Evolutionary conservation across 2,888 invertebrate species (phyloP).

Genomic region (Amphimallon solstitiale): DNA sequence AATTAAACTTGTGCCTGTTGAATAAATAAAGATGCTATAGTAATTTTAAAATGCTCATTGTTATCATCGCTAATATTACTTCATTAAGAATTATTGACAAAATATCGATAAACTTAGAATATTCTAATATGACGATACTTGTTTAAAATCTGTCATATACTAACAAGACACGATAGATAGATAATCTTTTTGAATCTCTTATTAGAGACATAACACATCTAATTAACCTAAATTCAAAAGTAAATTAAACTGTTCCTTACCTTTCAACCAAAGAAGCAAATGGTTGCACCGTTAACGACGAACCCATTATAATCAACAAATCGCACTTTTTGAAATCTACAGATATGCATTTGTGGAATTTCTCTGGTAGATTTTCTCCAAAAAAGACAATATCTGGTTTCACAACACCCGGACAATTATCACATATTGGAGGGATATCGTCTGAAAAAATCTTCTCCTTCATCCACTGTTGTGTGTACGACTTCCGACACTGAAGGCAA

Average conservation of each 20-base stretch:
- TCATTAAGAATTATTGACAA: too few relatives aligned
- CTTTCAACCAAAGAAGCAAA: constrained; percentile 89
- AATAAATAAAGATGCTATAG: too few relatives aligned
- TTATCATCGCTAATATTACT: too few relatives aligned
- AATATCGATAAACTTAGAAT: too few relatives aligned
- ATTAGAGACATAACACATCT: too few relatives aligned
- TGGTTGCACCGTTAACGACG: constrained; percentile 93
- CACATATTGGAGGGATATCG: constrained; percentile 83
- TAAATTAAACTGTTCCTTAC: constrained; percentile 65
- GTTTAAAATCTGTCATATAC: too few relatives aligned
- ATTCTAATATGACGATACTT: too few relatives aligned
- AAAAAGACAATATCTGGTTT: constrained; percentile 98
- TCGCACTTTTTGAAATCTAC: constrained; percentile 88
- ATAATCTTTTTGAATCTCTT: too few relatives aligned
- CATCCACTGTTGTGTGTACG: constrained; percentile 85
- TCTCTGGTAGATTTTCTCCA: constrained; percentile 86
- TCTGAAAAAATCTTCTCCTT: constrained; percentile 82
- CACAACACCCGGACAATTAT: constrained; percentile 75
- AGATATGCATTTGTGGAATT: constrained; percentile 76
- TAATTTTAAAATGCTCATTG: too few relatives aligned
- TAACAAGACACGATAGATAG: too few relatives aligned
- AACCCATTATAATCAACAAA: constrained; percentile 93
- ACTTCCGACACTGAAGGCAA: constrained; percentile 79
- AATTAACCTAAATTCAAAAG: too few relatives aligned
- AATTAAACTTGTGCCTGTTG: too few relatives aligned